Evolutionary conservation across 2,113 vertebrate species (phyloP), one percentile per base, ranked within the genome.

Genomic region (Solea senegalensis): DNA sequence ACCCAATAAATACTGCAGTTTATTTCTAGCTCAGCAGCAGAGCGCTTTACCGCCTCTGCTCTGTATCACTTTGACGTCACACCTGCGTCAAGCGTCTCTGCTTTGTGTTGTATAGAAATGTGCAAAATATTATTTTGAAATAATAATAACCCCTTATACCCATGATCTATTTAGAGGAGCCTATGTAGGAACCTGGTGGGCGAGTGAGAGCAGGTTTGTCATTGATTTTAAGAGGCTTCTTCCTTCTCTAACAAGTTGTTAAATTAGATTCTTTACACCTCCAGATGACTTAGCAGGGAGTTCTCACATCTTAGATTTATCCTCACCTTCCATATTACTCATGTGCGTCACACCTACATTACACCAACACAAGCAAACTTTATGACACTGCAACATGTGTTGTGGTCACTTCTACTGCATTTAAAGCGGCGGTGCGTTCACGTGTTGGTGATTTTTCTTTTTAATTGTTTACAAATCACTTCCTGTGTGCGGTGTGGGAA

Each of bases 251-350:
- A 41, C 48, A 21, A 50, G 50, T 14, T 66, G 27, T 63, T 63
- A 83, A 78, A 78, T 84, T 56, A 48, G 81, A 69, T 49, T 52
- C 71, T 69, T 39, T 63, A 87, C 84, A 75, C 87, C 82, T 74
- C 69, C 78, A 73, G 61, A 83, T 41, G 26, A 65, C 55, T 55
- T 21, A 56, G 60, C 66, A 78, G 65, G 65, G 80, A 76, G 65
- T 76, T 78, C 49, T 80, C 57, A 62, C 74, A 62, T 84, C 61
- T 77, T 62, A 49, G 26, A 83, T 68, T 56, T 12, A 10, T 85
- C 67, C 41, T 70, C 62, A 27, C 13, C 46, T 48, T 79, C 26
- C 63, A 46, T 55, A 67, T 49, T 9, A 58, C 58, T 72, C 48
- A n/a, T 50, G 39, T 48, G 15, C 34, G 45, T 77, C 76, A 66